A percentile compares a stretch with the other conserved stretches of the same genome.
Conservation (phyloP, 2,797 vertebrate genomes). For the Sus cebifrons region DNA sequence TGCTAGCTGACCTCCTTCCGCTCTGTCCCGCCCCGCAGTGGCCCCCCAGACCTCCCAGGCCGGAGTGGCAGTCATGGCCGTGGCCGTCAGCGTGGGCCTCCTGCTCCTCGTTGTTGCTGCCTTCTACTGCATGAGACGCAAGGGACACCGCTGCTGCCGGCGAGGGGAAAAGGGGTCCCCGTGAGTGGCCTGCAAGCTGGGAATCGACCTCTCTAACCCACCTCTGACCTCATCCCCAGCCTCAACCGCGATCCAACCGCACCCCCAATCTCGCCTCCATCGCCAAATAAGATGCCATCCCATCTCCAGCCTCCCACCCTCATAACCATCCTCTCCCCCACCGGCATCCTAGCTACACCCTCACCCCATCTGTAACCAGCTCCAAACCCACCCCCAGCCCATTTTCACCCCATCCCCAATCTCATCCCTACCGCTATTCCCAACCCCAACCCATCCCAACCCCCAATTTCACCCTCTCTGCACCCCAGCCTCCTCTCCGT, state of each 20-base stretch:
- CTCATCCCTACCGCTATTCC: neutral
- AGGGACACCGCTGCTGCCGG: constrained; percentile 91
- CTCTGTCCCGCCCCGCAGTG: constrained; percentile 30
- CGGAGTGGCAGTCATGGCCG: constrained; percentile 93
- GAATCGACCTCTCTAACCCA: neutral
- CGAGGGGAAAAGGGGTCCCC: constrained; percentile 91
- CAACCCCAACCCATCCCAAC: too few species aligned
- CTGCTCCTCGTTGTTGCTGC: constrained; percentile 94
- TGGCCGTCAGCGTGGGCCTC: constrained; percentile 95
- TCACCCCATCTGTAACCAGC: too few species aligned
- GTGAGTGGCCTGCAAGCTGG: constrained; percentile 89
- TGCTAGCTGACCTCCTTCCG: constrained; percentile 61
- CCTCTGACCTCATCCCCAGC: neutral
- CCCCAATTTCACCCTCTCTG: neutral
- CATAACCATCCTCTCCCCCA: too few species aligned
- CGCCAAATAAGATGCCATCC: neutral
- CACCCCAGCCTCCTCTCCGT: too few species aligned
- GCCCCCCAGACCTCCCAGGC: constrained; percentile 92
- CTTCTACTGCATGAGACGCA: constrained; percentile 95
- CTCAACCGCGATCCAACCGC: neutral
- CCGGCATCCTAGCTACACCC: too few species aligned
- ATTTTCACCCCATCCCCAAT: too few species aligned
- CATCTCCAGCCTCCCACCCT: neutral
- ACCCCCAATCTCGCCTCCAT: neutral
- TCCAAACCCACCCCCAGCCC: too few species aligned